Conservation (phyloP, 2,113 vertebrate species). For the Electrona antarctica region DNA sequence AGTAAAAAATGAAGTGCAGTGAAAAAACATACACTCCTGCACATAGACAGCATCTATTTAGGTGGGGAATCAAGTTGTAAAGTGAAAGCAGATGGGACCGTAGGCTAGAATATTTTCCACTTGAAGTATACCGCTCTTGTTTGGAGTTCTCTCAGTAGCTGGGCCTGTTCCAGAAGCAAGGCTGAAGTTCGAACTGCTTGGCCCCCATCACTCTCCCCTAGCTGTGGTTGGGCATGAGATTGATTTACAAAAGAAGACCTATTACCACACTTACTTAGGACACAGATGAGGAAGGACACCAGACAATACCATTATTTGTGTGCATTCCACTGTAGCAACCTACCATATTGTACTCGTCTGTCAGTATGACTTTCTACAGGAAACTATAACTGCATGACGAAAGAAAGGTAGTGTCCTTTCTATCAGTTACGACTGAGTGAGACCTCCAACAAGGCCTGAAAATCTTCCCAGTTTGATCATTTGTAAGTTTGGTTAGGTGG, state of each 20-base stretch:
- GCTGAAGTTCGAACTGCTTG: constrained; percentile 63
- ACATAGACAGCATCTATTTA: constrained; percentile 62
- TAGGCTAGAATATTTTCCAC: constrained; percentile 73
- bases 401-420: background rate
- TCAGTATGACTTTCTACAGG: background rate
- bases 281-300: constrained; percentile 37
- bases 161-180: constrained; percentile 55
- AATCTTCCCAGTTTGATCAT: too few relatives aligned
- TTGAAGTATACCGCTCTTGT: constrained; percentile 64
- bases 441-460: background rate
- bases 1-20: constrained; percentile 38
- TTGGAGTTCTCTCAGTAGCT: constrained; percentile 63
- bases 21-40: constrained; percentile 58
- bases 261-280: constrained; percentile 22
- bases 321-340: constrained; percentile 10
- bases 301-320: constrained; percentile 25
- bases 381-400: background rate
- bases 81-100: constrained; percentile 77
- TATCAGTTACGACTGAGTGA: background rate
- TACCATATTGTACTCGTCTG: constrained; percentile 6
- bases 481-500: too few relatives aligned
- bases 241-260: constrained; percentile 52
- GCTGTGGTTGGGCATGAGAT: constrained; percentile 34
- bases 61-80: constrained; percentile 52
- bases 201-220: constrained; percentile 47